These are phyloP conservation scores for Leptinotarsa defecta DNA, from an alignment of 1,140 invertebrate genomes.

Conservation along the genomic window DNA sequence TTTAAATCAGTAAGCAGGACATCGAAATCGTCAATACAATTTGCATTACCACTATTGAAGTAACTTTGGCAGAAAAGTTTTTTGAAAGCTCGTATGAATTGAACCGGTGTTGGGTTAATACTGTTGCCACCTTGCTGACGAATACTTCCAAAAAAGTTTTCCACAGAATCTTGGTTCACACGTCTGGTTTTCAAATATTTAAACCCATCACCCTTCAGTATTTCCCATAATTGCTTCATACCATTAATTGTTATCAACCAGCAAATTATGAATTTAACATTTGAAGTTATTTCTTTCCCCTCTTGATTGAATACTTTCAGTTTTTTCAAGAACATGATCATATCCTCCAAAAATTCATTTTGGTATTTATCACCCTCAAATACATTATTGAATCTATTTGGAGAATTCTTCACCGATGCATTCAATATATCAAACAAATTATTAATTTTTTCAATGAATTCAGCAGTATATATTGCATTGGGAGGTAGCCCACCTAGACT, in stretches of 20 bases:
- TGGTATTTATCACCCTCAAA: background rate
- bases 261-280: background rate
- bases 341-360: slow-evolving; percentile 15
- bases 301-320: slow-evolving; percentile 19
- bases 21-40: background rate
- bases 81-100: slow-evolving; percentile 22
- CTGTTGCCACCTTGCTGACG: slow-evolving; percentile 23
- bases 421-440: slow-evolving; percentile 25
- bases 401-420: background rate
- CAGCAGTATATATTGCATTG: slow-evolving; percentile 9
- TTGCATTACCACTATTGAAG: background rate
- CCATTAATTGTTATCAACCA: too few species aligned
- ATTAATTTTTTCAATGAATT: slow-evolving; percentile 17
- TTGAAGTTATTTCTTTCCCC: background rate
- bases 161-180: slow-evolving; percentile 17
- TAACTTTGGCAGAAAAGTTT: slow-evolving; percentile 27
- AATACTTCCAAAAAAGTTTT: slow-evolving; percentile 24
- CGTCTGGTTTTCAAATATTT: slow-evolving; percentile 25
- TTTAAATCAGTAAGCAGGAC: background rate
- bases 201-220: slow-evolving; percentile 7
- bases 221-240: slow-evolving; percentile 6
- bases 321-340: slow-evolving; percentile 2
- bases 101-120: slow-evolving; percentile 19
- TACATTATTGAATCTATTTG: slow-evolving; percentile 20
- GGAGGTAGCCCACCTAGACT: slow-evolving; percentile 8